phyloP scores from a whole-genome alignment of 1,140 invertebrate species.

The Eriocheir sinensis region DNA sequence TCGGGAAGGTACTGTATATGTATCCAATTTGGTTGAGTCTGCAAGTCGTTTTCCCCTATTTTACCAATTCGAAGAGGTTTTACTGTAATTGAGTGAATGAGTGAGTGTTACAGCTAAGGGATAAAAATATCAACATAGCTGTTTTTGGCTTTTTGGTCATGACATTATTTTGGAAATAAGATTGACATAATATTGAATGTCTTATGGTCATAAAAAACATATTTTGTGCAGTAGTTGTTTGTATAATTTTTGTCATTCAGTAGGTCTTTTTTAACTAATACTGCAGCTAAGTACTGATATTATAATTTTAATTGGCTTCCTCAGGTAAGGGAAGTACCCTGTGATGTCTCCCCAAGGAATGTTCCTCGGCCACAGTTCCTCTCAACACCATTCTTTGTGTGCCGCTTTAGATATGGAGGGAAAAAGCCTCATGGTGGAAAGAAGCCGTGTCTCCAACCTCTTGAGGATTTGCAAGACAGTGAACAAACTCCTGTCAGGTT shows the following conservation, averaged over 20 bases:
- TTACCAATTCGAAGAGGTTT: too few relatives aligned
- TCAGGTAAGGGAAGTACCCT: conserved; percentile 44
- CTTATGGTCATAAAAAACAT: neutral
- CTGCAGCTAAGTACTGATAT: neutral
- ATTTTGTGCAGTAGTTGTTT: neutral
- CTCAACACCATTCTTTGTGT: conserved; percentile 42
- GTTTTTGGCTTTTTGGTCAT: neutral
- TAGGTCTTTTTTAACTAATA: neutral
- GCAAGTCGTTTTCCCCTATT: too few relatives aligned
- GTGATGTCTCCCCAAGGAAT: neutral
- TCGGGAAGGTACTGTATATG: too few relatives aligned
- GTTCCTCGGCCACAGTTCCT: neutral
- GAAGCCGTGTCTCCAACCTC: conserved; percentile 40
- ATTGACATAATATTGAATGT: neutral
- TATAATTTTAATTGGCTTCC: neutral
- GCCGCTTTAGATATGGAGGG: conserved; percentile 57
- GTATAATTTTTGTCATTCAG: neutral
- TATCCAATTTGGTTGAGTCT: too few relatives aligned
- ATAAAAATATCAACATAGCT: neutral
- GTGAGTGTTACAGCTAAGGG: too few relatives aligned
- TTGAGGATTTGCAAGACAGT: neutral
- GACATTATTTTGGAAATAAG: neutral
- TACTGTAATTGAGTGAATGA: too few relatives aligned
- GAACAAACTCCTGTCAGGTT: neutral
- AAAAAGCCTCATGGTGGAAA: conserved; percentile 41